Evolutionary conservation across 2,113 vertebrate species (phyloP), one percentile per base, ranked within the genome.

Genomic region (Ammodytes marinus): DNA sequence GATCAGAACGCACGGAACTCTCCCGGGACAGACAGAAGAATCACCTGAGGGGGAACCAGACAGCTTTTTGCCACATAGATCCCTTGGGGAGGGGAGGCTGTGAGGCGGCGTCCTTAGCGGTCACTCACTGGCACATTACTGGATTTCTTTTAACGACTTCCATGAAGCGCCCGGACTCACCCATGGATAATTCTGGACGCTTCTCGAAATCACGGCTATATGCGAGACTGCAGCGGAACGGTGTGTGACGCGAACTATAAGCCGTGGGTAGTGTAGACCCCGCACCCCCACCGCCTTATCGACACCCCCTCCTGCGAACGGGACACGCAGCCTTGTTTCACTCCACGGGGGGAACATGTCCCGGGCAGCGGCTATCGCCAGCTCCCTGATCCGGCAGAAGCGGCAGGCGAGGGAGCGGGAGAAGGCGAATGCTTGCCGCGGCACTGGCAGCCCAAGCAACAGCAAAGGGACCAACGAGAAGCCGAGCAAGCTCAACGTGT

Each of bases 281-380:
- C 73, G 55, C 80, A 52, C 73, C 63, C 63, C 17, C 53, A 52
- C 67, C 75, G 47, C 77, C 77, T 83, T 71, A 77, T 68, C 76
- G 63, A 78, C 61, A 43, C 55, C 0, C 43, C 43, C 49, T 39
- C 39, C 58, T 5, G 2, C 60, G 53, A 63, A 69, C 83, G 79
- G 88, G 87, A 89, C 86, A 85, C 89, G 73, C 74, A 77, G 85
- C 55, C 88, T 82, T 45, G 89, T 81, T 79, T 78, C 67, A 47
- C 88, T 82, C 87, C 67, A 89, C 68, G 79, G 76, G 83, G 85
- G 84, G 47, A 90, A 65, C 78, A 94, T 94, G 96, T 97, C 98
- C 93, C 98, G 98, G 96, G 98, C 98, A 83, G 98, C 98, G 88
- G 98, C 98, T 70, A 99, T 99, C 92, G 98, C 98, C 95, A 99